These are phyloP conservation scores for Lateolabrax maculatus DNA, from an alignment of 2,797 vertebrate species.

Conservation along the genomic window DNA sequence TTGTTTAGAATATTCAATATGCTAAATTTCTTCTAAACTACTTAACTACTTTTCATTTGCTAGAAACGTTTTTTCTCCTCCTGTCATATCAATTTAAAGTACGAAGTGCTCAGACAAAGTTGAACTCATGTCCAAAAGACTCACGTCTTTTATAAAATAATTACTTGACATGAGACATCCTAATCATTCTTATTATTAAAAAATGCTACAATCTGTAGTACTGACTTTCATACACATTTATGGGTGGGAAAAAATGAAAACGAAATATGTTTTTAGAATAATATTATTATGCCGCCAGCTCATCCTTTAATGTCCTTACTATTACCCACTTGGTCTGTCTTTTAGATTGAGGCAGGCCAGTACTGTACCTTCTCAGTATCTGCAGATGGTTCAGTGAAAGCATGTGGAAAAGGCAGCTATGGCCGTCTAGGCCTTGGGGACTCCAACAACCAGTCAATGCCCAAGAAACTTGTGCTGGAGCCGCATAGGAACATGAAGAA, in stretches of 20 bases:
- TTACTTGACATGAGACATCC: not conserved
- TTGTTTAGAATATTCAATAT: not conserved
- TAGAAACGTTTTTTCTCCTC: no score
- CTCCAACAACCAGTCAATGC: slow-evolving; percentile 90
- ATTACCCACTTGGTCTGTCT: slow-evolving; percentile 7
- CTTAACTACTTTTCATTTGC: no score
- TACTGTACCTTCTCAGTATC: slow-evolving; percentile 90
- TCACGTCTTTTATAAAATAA: not conserved
- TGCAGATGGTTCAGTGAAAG: slow-evolving; percentile 87
- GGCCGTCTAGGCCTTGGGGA: slow-evolving; percentile 89
- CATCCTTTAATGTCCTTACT: not conserved
- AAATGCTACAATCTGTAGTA: not conserved
- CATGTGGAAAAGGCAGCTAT: slow-evolving; percentile 90
- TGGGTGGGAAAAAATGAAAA: not conserved
- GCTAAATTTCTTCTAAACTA: no score
- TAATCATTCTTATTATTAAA: not conserved
- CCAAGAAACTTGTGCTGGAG: slow-evolving; percentile 89
- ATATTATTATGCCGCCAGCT: not conserved
- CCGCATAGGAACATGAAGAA: slow-evolving; percentile 88
- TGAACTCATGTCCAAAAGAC: no score
- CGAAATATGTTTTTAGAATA: not conserved
- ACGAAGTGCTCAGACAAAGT: no score
- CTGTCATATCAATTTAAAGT: not conserved
- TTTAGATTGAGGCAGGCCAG: slow-evolving; percentile 89
- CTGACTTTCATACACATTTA: not conserved